phyloP scores from a whole-genome alignment of 2,113 vertebrate species.

The Chitala chitala region DNA sequence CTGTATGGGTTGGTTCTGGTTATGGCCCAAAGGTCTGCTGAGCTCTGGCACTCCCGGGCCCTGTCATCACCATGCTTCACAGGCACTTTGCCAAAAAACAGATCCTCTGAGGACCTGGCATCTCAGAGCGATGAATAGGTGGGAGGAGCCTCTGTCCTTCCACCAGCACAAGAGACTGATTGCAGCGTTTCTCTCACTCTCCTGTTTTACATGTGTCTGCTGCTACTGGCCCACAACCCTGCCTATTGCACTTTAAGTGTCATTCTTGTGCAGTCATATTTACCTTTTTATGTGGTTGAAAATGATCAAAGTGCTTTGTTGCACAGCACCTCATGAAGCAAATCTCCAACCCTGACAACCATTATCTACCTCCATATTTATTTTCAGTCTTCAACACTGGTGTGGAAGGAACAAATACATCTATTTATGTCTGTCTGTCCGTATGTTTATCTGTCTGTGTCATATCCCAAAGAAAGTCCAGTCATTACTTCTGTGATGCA shows the following conservation, averaged over 20 bases:
- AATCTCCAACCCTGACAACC: background rate
- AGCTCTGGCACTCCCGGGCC: background rate
- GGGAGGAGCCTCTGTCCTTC: too few relatives aligned
- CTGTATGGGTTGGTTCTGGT: background rate
- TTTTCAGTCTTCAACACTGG: too few relatives aligned
- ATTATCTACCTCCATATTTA: too few relatives aligned
- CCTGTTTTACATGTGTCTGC: background rate
- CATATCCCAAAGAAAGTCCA: too few relatives aligned
- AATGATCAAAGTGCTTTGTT: conserved; percentile 24
- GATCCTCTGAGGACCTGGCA: background rate
- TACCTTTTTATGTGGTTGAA: conserved; percentile 21
- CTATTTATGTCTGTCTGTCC: background rate
- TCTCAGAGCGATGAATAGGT: too few relatives aligned
- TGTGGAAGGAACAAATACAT: too few relatives aligned
- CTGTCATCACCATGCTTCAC: background rate
- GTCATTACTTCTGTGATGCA: background rate
- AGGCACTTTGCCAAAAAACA: background rate
- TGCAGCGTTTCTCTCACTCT: too few relatives aligned
- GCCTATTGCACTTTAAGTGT: conserved; percentile 16
- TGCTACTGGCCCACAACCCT: background rate
- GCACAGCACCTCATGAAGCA: background rate
- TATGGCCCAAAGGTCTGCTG: conserved; percentile 4
- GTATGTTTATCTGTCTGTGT: background rate
- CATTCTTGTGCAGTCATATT: conserved; percentile 20
- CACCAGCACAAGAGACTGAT: too few relatives aligned